Evolutionary conservation across 2,888 invertebrate genomes (phyloP).

Genomic region (Chalcis sispes): DNA sequence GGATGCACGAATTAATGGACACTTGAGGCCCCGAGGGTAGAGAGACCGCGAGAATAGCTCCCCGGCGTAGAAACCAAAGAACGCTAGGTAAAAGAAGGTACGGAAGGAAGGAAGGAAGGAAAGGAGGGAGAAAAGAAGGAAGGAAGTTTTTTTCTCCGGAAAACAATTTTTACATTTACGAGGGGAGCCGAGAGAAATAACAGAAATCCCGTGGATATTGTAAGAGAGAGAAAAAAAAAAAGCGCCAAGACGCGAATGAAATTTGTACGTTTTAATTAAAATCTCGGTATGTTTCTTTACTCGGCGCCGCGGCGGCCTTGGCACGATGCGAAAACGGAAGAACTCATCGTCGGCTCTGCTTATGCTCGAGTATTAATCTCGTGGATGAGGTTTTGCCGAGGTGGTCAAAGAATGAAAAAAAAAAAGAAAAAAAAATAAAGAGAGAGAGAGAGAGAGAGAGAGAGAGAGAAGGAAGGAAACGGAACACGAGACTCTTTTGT

Average conservation of each 20-base stretch:
- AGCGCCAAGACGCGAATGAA: conserved; percentile 37
- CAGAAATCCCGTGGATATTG: conserved; percentile 6
- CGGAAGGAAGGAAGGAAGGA: neutral
- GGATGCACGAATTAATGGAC: conserved; percentile 42
- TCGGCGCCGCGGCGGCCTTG: neutral
- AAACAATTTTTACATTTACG: conserved; percentile 45
- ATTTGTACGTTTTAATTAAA: conserved; percentile 53
- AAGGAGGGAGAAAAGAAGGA: neutral
- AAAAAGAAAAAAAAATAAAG: neutral
- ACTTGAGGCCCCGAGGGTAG: conserved; percentile 6
- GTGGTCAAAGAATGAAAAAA: neutral
- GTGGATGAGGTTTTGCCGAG: conserved; percentile 18
- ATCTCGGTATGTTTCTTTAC: conserved; percentile 25
- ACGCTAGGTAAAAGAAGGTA: no score
- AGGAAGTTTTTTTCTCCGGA: conserved; percentile 3
- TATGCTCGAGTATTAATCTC: conserved; percentile 15
- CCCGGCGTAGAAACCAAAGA: no score
- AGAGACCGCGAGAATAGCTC: conserved; percentile 32
- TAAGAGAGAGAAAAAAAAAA: no score
- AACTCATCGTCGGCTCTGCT: neutral
- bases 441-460: neutral
- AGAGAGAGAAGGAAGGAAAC: neutral
- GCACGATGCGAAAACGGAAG: neutral
- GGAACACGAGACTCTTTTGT: conserved; percentile 5
- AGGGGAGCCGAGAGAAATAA: neutral